A percentile compares a stretch with the other conserved stretches of the same genome.
phyloP scores from a whole-genome alignment of 2,888 invertebrate species.

The Halocaridina rubra region DNA sequence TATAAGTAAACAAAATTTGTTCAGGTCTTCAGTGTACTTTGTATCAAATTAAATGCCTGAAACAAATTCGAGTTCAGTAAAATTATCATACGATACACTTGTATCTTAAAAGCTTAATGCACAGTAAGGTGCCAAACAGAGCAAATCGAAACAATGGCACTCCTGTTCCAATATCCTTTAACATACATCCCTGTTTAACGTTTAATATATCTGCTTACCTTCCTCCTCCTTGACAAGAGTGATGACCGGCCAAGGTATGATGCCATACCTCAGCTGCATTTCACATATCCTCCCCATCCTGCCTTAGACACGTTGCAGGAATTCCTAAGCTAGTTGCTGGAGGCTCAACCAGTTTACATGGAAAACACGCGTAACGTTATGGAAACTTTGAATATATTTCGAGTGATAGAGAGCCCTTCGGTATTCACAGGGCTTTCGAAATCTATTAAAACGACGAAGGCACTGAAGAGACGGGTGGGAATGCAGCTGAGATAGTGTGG shows the following conservation, averaged over 20 bases:
- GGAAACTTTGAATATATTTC: neutral
- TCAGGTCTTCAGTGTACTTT: no score
- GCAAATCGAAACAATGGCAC: no score
- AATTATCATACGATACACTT: no score
- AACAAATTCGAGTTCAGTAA: no score
- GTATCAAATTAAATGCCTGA: no score
- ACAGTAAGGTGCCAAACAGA: no score
- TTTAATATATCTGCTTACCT: neutral
- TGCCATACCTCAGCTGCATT: constrained; percentile 37
- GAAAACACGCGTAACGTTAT: neutral
- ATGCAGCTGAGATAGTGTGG: neutral
- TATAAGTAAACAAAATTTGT: no score
- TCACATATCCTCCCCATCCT: constrained; percentile 46
- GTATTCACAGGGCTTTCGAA: no score
- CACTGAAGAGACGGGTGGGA: neutral
- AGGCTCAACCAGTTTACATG: neutral
- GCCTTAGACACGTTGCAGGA: neutral
- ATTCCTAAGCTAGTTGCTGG: neutral
- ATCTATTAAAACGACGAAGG: no score
- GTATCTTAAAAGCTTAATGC: no score
- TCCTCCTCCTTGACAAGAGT: constrained; percentile 17
- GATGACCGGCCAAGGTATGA: constrained; percentile 45
- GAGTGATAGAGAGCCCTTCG: neutral
- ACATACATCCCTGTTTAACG: no score
- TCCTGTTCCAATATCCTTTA: no score